Conservation (phyloP, 2,888 invertebrate species). For the Drosophila mimetica region DNA sequence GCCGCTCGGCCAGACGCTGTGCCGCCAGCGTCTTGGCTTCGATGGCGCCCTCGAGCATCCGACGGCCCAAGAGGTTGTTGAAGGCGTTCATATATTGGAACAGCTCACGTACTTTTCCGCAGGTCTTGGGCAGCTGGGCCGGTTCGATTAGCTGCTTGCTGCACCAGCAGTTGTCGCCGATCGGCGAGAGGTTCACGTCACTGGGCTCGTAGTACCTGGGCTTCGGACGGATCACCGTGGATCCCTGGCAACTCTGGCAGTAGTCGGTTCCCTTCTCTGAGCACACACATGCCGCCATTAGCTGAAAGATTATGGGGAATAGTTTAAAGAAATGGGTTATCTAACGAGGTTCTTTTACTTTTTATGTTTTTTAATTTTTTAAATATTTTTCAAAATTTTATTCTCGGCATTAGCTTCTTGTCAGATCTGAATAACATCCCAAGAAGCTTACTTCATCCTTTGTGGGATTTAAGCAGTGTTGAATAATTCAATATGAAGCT, state of each 20-base stretch:
- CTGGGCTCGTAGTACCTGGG: constrained; percentile 63
- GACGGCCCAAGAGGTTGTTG: constrained; percentile 75
- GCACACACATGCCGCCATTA: constrained; percentile 79
- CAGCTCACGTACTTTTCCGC: constrained; percentile 81
- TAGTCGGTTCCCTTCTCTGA: constrained; percentile 77
- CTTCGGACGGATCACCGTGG: constrained; percentile 64
- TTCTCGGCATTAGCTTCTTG: too few species aligned
- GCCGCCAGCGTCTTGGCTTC: constrained; percentile 68
- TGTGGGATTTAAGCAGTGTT: constrained; percentile 5
- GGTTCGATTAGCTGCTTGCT: constrained; percentile 83
- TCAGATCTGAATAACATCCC: not conserved
- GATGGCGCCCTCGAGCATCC: constrained; percentile 72
- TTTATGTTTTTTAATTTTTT: not conserved
- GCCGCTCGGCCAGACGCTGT: constrained; percentile 70
- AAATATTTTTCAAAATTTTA: not conserved
- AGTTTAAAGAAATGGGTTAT: not conserved
- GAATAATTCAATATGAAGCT: not conserved
- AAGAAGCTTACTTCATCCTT: not conserved
- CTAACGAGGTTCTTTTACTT: too few species aligned
- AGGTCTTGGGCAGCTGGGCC: constrained; percentile 78
- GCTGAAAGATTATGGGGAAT: constrained; percentile 45
- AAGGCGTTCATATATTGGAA: constrained; percentile 75
- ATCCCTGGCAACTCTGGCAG: constrained; percentile 70
- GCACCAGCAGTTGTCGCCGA: constrained; percentile 83
- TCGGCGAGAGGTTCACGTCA: constrained; percentile 71